A percentile compares a stretch with the other conserved stretches of the same genome.
Conservation (phyloP, 2,797 vertebrate species). For the Urosaurus nigricauda region DNA sequence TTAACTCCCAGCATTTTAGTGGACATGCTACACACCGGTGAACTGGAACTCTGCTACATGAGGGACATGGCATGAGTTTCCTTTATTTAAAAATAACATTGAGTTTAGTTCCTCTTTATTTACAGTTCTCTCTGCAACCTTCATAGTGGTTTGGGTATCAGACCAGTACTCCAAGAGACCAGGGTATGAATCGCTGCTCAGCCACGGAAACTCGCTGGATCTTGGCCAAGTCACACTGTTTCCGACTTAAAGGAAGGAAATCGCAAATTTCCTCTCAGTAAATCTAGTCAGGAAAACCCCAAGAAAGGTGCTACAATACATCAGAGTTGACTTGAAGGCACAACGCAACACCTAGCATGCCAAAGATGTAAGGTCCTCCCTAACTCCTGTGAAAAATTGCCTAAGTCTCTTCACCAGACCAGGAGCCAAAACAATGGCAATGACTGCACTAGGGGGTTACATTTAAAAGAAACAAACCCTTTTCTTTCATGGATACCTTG, state of each 20-base stretch:
- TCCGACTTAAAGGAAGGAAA: too few species aligned
- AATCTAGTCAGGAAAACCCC: too few species aligned
- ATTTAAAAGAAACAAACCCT: too few species aligned
- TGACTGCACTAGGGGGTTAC: background rate
- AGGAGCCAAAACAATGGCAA: background rate
- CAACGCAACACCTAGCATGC: rapidly evolving
- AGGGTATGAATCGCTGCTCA: too few species aligned
- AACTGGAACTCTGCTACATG: conserved; percentile 1
- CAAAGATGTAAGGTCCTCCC: background rate
- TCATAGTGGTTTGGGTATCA: background rate
- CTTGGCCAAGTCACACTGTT: too few species aligned
- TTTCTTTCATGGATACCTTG: too few species aligned
- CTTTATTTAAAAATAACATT: background rate
- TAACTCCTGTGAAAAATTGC: background rate
- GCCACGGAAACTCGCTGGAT: too few species aligned
- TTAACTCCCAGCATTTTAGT: conserved; percentile 64
- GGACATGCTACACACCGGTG: conserved; percentile 18
- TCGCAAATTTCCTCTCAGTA: too few species aligned
- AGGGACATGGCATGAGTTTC: background rate
- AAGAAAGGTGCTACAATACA: too few species aligned
- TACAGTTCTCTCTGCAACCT: background rate
- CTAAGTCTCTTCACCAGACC: background rate
- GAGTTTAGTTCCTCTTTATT: background rate
- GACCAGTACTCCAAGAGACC: too few species aligned
- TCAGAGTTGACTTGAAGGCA: too few species aligned